Percentiles rank a stretch among this genome's conserved stretches.
phyloP scores from a whole-genome alignment of 2,797 vertebrate genomes.

The Botia kubotai region DNA sequence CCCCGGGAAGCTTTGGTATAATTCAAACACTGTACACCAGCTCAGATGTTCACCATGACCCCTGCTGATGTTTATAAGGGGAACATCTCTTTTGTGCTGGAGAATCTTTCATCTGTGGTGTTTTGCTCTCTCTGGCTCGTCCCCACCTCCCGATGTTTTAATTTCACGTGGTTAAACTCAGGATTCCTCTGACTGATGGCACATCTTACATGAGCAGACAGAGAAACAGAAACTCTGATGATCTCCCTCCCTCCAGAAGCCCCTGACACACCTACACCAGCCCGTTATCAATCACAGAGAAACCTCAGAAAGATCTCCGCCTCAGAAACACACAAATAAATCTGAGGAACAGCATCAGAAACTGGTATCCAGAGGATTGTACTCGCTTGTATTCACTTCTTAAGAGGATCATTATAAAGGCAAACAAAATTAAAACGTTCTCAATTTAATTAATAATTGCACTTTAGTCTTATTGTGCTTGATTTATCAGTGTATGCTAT shows the following conservation, averaged over 20 bases:
- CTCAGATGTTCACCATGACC: neutral
- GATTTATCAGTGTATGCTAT: neutral
- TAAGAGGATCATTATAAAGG: neutral
- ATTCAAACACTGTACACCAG: neutral
- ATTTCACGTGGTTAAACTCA: constrained; percentile 77
- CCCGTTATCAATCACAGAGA: constrained; percentile 79
- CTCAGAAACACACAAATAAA: constrained; percentile 71
- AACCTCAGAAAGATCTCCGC: constrained; percentile 78
- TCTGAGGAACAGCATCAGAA: constrained; percentile 55
- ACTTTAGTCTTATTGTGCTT: neutral
- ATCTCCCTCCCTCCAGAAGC: constrained; percentile 75
- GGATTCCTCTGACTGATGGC: constrained; percentile 76
- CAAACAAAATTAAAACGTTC: neutral
- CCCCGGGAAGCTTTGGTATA: neutral
- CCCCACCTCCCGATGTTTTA: constrained; percentile 74
- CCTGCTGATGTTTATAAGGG: constrained; percentile 36
- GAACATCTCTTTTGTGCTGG: constrained; percentile 33
- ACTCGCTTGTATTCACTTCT: neutral
- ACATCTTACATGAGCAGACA: constrained; percentile 74
- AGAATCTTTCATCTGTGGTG: constrained; percentile 60
- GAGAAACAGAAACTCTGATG: constrained; percentile 81
- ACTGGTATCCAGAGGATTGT: neutral
- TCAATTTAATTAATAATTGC: neutral
- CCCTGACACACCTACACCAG: constrained; percentile 76
- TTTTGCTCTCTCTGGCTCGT: constrained; percentile 65